Evolutionary conservation across 2,797 vertebrate genomes (phyloP), one percentile per base, ranked within the genome.

Genomic region (Gymnoscopelus braueri): DNA sequence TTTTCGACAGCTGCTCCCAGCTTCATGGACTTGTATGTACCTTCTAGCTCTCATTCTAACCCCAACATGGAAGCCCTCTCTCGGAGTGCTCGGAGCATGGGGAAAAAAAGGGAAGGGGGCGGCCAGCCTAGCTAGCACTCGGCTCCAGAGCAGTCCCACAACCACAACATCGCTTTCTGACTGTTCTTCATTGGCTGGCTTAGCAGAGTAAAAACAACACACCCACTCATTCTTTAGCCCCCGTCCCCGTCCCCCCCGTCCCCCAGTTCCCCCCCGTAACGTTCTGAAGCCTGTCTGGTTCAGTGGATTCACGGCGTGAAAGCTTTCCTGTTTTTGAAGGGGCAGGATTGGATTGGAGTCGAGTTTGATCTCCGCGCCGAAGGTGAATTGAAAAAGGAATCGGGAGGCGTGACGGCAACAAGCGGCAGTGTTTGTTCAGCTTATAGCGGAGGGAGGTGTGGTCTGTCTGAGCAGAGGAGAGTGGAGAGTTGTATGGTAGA

Each of bases 401-500:
- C 0, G 9, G 65, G 63, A 63, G 60, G 60, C 44, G 52, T 1
- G 58, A 63, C 69, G 60, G 66, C 39, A 80, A 79, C 53, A 44
- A 14, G 23, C 2, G 11, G 3, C 39, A 1, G 10, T 55, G 70
- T 65, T 65, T 74, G 70, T 77, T 69, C 26, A 52, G 29, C 63
- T 69, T 32, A 52, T 32, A 52, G 29, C 63, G 60, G 69, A 47
- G 61, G 19, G 15, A 48, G 67, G 23, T 65, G 54, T 39, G 44
- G 19, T 78, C 59, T 35, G 2, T 8, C 8, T 44, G 39, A 10
- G 39, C 39, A 44, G 39, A 44, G 2, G 39, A 72, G 52, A 72
- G 52, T 72, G 51, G 59, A 74, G 52, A 79, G 71, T 66, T 79
- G 76, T 69, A 61, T 24, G 78, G 61, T 8, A 69, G 66, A 55